A percentile compares a stretch with the other conserved stretches of the same genome.
These are phyloP conservation scores for Cervus canadensis DNA, from an alignment of 2,113 vertebrate genomes.

Conservation along the genomic window DNA sequence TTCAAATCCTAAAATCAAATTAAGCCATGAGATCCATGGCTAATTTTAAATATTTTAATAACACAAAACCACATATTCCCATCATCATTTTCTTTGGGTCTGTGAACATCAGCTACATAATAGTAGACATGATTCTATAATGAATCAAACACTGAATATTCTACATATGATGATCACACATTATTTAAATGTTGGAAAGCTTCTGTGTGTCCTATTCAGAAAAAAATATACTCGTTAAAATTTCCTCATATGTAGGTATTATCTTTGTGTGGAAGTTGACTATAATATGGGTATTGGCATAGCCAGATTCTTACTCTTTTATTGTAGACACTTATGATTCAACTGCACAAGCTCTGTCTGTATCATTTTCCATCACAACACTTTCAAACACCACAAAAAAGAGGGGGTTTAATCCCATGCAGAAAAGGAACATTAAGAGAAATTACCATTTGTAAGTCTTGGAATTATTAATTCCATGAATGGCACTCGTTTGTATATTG, in stretches of 20 bases:
- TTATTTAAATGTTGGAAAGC: neutral
- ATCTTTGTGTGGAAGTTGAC: neutral
- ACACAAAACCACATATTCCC: neutral
- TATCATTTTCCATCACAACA: neutral
- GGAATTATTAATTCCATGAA: constrained; percentile 75
- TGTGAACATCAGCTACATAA: neutral
- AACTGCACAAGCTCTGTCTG: neutral
- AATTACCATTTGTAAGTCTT: constrained; percentile 18
- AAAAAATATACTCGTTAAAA: neutral
- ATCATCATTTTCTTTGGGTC: neutral
- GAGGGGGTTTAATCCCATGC: neutral
- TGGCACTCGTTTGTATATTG: constrained; percentile 73
- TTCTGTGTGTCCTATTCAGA: neutral
- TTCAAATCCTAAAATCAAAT: neutral
- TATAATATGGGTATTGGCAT: neutral
- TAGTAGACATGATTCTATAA: neutral
- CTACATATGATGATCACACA: neutral
- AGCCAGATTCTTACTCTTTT: neutral
- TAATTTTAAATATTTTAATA: neutral
- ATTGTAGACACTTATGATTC: neutral
- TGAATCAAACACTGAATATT: neutral
- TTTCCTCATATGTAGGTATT: neutral
- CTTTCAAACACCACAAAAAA: neutral
- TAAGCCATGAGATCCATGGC: neutral
- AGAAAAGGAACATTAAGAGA: neutral